Percentiles rank a stretch among this genome's conserved stretches.
phyloP scores from a whole-genome alignment of 2,888 invertebrate species.

The Sclerodermus sp. region DNA sequence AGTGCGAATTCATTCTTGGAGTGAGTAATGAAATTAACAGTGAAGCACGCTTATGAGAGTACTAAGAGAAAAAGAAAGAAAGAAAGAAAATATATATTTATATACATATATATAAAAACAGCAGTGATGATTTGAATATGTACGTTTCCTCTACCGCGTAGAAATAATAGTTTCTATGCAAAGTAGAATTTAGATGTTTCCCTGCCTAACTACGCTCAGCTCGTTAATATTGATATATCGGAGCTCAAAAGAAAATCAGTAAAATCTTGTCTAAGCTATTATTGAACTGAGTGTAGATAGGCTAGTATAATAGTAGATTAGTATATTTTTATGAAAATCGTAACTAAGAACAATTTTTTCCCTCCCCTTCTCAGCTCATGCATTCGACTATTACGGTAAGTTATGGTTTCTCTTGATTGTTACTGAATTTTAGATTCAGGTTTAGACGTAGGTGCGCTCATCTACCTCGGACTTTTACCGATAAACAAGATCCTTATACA shows the following conservation, averaged over 20 bases:
- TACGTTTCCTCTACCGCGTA: slow-evolving; percentile 51
- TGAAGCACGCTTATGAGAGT: too few relatives aligned
- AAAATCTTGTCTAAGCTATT: slow-evolving; percentile 7
- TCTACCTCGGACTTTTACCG: too few relatives aligned
- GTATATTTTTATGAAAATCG: slow-evolving; percentile 39
- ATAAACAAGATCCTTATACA: too few relatives aligned
- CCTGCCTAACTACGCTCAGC: slow-evolving; percentile 45
- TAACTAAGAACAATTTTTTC: slow-evolving; percentile 56
- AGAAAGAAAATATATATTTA: background rate
- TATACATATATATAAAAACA: too few relatives aligned
- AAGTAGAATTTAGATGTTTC: slow-evolving; percentile 11
- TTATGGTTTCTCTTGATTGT: slow-evolving; percentile 72
- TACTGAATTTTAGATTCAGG: slow-evolving; percentile 36
- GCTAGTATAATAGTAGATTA: slow-evolving; percentile 27
- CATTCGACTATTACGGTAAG: slow-evolving; percentile 99
- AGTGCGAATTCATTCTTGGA: too few relatives aligned
- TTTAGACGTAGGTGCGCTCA: slow-evolving; percentile 14
- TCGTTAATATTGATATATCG: slow-evolving; percentile 1
- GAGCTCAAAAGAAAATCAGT: background rate
- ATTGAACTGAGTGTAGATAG: slow-evolving; percentile 46
- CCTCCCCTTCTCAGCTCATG: slow-evolving; percentile 75
- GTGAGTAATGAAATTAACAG: too few relatives aligned
- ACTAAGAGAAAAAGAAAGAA: background rate
- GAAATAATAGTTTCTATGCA: background rate
- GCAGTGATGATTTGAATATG: slow-evolving; percentile 44